Evolutionary conservation across 2,888 invertebrate genomes (phyloP).

Genomic region (Beris chalybata): DNA sequence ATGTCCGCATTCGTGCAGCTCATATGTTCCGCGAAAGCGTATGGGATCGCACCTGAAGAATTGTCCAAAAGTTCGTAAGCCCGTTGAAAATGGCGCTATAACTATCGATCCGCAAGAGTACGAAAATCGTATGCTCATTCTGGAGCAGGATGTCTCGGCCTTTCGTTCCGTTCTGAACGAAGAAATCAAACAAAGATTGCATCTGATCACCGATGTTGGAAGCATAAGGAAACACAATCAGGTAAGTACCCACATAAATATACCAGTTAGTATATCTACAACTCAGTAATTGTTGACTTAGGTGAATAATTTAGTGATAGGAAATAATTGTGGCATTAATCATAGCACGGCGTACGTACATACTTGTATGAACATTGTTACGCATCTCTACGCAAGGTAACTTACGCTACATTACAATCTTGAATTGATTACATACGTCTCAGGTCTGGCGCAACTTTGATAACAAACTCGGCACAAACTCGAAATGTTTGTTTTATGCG

Average conservation of each 20-base stretch:
- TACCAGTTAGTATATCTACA: not conserved
- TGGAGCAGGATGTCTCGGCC: slow-evolving; percentile 50
- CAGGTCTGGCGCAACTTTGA: no score
- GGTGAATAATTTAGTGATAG: no score
- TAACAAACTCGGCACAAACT: no score
- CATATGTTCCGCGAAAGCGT: slow-evolving; percentile 68
- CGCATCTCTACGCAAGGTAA: no score
- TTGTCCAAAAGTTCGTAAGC: slow-evolving; percentile 51
- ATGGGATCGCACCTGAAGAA: slow-evolving; percentile 62
- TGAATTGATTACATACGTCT: no score
- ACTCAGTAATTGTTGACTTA: no score
- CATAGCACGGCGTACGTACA: no score
- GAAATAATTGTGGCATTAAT: no score
- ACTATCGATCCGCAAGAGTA: slow-evolving; percentile 33
- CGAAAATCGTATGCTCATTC: slow-evolving; percentile 46
- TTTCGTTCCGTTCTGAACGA: slow-evolving; percentile 53
- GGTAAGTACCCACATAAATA: slow-evolving; percentile 28
- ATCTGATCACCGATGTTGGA: slow-evolving; percentile 55
- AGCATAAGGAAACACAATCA: slow-evolving; percentile 55
- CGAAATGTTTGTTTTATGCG: no score
- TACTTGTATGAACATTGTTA: no score
- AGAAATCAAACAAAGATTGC: slow-evolving; percentile 54
- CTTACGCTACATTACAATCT: no score
- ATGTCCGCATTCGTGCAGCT: slow-evolving; percentile 70
- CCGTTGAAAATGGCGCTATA: not conserved